Evolutionary conservation across 2,888 invertebrate species (phyloP).

Genomic region (Noctua janthe): DNA sequence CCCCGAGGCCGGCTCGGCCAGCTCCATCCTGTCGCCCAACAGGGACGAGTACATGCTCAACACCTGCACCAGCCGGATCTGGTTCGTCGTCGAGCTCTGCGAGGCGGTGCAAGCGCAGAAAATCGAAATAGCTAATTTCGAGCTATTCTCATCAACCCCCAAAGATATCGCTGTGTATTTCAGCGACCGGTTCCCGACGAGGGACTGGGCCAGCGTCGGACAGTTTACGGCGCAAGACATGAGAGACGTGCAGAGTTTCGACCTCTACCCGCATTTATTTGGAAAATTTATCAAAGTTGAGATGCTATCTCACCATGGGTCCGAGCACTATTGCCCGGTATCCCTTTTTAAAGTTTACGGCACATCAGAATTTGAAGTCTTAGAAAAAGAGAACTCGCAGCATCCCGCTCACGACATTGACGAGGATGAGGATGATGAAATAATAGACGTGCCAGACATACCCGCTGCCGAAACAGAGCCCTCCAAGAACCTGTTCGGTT

Average conservation of each 20-base stretch:
- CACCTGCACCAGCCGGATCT: conserved; percentile 97
- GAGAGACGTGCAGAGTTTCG: conserved; percentile 96
- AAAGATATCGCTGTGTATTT: conserved; percentile 97
- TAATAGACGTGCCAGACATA: conserved; percentile 90
- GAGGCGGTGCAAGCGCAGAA: conserved; percentile 99
- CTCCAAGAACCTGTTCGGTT: conserved; percentile 94
- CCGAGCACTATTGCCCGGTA: conserved; percentile 99
- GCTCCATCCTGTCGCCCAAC: conserved; percentile 96
- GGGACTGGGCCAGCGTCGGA: conserved; percentile 97
- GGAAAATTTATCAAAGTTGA: conserved; percentile 98
- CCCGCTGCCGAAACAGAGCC: conserved; percentile 88
- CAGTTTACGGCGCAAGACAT: conserved; percentile 97
- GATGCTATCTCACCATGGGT: conserved; percentile 97
- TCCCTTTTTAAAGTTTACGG: conserved; percentile 98
- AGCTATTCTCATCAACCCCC: conserved; percentile 99
- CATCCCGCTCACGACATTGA: conserved; percentile 91
- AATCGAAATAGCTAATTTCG: conserved; percentile 99
- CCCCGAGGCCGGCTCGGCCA: conserved; percentile 96
- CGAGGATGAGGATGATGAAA: conserved; percentile 92
- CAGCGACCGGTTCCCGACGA: conserved; percentile 96
- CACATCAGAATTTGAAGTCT: conserved; percentile 97
- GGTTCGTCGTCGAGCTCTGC: conserved; percentile 99
- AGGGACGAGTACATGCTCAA: conserved; percentile 99
- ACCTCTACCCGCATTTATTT: conserved; percentile 94
- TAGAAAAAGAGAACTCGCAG: conserved; percentile 94